Base-by-base conservation (phyloP, 2,797 vertebrate species). In the Lerista edwardsae region DNA sequence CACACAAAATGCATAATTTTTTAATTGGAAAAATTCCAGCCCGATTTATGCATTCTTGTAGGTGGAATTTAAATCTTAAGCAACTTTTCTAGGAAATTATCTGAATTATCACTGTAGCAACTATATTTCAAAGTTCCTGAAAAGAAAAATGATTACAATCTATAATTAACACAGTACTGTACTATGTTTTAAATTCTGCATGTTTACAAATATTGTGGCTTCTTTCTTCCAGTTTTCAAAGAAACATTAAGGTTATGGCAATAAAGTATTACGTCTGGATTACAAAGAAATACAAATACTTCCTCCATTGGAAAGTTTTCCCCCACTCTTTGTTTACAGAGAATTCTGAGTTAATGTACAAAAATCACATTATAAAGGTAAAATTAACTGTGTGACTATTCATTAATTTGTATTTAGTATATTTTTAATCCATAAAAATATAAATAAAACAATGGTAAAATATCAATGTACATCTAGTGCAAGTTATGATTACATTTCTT, bases 381-480 rank as follows among this genome's bases (percentile, higher is more conserved):
- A 92, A 94, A 94, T 94, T 95, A 95, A 88, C 93, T 94, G 93
- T 91, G 92, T 90, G 91, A 93, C 94, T 95, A 95, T 89, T 94
- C 94, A 95, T 93, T 92, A 93, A 95, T 95, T 94, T 91, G 88
- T 94, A 95, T 95, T 96, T 95, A 94, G 95, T 95, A 96, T 84
- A 93, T 91, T 95, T 78, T 94, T 82, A 95, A 96, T 96, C 85
- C 94, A 95, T 96, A 96, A 93, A 96, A 96, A 96, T 95, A 96
- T 96, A 96, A 96, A 96, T 96, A 96, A 95, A 96, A 64, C 92
- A 95, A 96, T 96, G 95, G 94, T 94, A 96, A 95, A 95, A 96
- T 94, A 91, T 94, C 94, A 95, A 95, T 96, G 94, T 95, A 96
- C 94, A 96, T 95, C 96, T 96, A 96, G 96, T 97, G 96, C 96